Percentiles rank a stretch among this genome's conserved stretches.
Evolutionary conservation across 1,140 invertebrate species (phyloP).

Genomic region (Panagrolaimus sp.): DNA sequence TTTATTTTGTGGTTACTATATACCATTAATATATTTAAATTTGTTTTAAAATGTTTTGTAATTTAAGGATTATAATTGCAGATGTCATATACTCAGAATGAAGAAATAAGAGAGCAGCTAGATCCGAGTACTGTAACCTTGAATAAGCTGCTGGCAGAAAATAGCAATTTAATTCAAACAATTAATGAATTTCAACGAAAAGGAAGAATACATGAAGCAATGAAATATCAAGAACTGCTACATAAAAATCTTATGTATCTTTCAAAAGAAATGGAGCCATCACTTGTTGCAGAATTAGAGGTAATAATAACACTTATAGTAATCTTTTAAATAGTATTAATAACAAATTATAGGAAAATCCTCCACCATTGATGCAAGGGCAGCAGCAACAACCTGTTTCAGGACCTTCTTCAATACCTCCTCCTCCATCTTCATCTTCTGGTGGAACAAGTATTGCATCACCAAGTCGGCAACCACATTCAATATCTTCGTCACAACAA

Average conservation of each 20-base stretch:
- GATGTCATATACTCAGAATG: conserved; percentile 25
- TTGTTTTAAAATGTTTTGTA: background rate
- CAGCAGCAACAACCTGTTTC: no score
- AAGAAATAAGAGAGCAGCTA: conserved; percentile 17
- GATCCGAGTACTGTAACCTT: conserved; percentile 30
- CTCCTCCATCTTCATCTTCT: no score
- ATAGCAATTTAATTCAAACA: conserved; percentile 49
- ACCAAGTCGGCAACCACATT: no score
- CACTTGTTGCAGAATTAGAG: background rate
- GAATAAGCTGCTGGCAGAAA: conserved; percentile 50
- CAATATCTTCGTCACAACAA: no score
- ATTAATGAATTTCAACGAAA: conserved; percentile 50
- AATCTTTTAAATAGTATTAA: no score
- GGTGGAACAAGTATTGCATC: no score
- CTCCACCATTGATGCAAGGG: no score
- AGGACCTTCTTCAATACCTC: no score
- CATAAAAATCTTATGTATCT: conserved; percentile 52
- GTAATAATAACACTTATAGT: no score
- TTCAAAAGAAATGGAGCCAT: conserved; percentile 40
- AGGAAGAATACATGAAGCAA: conserved; percentile 33
- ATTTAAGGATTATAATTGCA: background rate
- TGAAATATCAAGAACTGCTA: conserved; percentile 47
- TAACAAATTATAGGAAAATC: no score
- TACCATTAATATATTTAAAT: background rate
- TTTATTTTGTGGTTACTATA: no score